Conservation (phyloP, 2,113 vertebrate species). For the Chaetodon trifascialis region DNA sequence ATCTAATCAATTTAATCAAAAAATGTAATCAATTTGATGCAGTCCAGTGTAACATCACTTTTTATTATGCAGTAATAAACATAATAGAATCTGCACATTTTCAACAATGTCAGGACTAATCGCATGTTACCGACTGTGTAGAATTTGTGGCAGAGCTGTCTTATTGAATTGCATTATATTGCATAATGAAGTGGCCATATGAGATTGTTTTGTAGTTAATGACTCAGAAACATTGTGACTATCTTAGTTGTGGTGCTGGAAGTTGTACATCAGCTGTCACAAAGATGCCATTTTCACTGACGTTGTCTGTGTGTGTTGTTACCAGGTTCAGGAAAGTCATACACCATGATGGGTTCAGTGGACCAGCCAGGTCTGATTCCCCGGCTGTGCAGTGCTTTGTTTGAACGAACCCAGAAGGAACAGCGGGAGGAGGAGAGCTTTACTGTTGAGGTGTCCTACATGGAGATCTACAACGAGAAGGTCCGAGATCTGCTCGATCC, state of each 20-base stretch:
- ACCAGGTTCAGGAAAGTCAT: slow-evolving; percentile 97
- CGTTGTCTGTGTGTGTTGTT: slow-evolving; percentile 19
- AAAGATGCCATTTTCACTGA: background rate
- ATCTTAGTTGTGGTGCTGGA: too few relatives aligned
- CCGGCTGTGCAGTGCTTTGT: slow-evolving; percentile 94
- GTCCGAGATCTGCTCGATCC: slow-evolving; percentile 97
- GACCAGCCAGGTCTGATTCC: slow-evolving; percentile 97
- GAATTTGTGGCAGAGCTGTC: background rate
- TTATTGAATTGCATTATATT: background rate
- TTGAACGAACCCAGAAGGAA: slow-evolving; percentile 92
- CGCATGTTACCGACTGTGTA: background rate
- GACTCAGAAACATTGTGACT: too few relatives aligned
- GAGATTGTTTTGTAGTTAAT: background rate
- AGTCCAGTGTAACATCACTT: background rate
- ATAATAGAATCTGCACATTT: background rate
- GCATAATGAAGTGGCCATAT: background rate
- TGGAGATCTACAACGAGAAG: slow-evolving; percentile 99
- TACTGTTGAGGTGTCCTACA: slow-evolving; percentile 97
- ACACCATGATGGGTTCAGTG: slow-evolving; percentile 98
- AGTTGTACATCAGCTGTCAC: background rate
- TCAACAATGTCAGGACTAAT: too few relatives aligned
- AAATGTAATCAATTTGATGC: background rate
- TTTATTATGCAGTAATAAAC: background rate
- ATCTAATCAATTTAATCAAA: background rate
- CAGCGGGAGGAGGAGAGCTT: slow-evolving; percentile 94